Base-by-base conservation (phyloP, 2,797 vertebrate species). In the Discoglossus pictus region DNA sequence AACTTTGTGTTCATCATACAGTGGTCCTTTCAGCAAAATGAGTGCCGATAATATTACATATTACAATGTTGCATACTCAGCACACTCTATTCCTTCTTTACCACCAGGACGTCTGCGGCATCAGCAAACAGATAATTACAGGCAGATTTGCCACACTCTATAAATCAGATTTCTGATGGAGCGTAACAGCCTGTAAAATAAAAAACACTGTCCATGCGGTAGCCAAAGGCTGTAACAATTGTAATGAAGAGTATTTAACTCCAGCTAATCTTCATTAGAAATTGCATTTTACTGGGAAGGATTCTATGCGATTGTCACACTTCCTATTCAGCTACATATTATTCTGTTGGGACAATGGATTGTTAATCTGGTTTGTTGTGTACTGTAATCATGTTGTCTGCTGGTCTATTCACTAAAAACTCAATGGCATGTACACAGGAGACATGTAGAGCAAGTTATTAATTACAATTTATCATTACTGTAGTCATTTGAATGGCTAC, bases 231-330 rank as follows among this genome's bases (percentile, higher is more conserved):
- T 70, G 31, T 65, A 65, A 65, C 77, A 82, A 81, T 84, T 74
- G 75, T 75, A 80, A 84, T 87, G 85, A 87, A 79, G 78, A 83
- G 75, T 81, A 74, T 82, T 84, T 84, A 82, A 83, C 85, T 85
- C 79, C 67, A 80, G 68, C 80, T 89, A 84, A 86, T 89, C 83
- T 86, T 83, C 75, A 83, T 86, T 86, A 86, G 76, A 71, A 84
- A 74, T 69, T 36, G 76, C 78, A 78, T 84, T 78, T 82, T 75
- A 70, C 76, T 76, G 1, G 36, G 74, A 73, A 76, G 72, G 39
- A 20, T 78, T 79, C 56, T 48, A 43, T 73, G 53, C 36, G 72
- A 82, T 82, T 81, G 75, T 80, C 77, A 76, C 70, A 72, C 74
- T 52, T 74, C 48, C 78, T 80, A 43, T 72, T 62, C 61, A 75